Evolutionary conservation across 2,888 invertebrate genomes (phyloP).

Genomic region (Allophyes oxyacanthae): DNA sequence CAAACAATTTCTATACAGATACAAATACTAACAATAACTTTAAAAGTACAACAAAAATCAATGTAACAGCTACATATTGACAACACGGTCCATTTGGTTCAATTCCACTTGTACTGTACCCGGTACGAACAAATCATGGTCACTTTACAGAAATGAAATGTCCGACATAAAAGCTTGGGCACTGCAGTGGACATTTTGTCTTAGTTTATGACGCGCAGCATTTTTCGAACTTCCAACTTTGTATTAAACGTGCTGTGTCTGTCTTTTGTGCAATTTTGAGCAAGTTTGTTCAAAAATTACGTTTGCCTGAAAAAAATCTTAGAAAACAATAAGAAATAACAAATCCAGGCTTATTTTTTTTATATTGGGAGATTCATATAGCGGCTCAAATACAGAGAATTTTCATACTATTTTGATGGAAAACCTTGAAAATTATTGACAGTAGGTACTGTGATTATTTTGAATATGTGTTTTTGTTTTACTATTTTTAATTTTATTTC

Average conservation of each 20-base stretch:
- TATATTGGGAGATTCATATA: too few relatives aligned
- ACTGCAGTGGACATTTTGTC: conserved; percentile 44
- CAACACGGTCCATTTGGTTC: conserved; percentile 33
- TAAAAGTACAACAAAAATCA: conserved; percentile 20
- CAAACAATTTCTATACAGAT: neutral
- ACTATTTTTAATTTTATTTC: too few relatives aligned
- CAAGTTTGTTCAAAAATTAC: too few relatives aligned
- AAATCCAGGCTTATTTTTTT: too few relatives aligned
- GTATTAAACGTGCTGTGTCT: conserved; percentile 23
- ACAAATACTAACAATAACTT: conserved; percentile 7
- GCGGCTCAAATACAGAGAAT: too few relatives aligned
- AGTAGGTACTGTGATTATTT: too few relatives aligned
- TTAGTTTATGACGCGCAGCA: conserved; percentile 42
- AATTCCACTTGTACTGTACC: conserved; percentile 19
- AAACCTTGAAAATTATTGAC: too few relatives aligned
- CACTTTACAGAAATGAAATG: conserved; percentile 53
- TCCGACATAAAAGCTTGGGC: conserved; percentile 42
- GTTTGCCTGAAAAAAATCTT: too few relatives aligned
- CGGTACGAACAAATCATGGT: conserved; percentile 51
- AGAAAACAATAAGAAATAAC: too few relatives aligned
- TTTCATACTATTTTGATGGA: too few relatives aligned
- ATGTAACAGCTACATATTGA: conserved; percentile 24
- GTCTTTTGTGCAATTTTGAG: conserved; percentile 26
- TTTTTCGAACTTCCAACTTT: conserved; percentile 44
- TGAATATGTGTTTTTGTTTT: too few relatives aligned